Evolutionary conservation across 2,888 invertebrate genomes (phyloP).

Genomic region (Germaria angustata): DNA sequence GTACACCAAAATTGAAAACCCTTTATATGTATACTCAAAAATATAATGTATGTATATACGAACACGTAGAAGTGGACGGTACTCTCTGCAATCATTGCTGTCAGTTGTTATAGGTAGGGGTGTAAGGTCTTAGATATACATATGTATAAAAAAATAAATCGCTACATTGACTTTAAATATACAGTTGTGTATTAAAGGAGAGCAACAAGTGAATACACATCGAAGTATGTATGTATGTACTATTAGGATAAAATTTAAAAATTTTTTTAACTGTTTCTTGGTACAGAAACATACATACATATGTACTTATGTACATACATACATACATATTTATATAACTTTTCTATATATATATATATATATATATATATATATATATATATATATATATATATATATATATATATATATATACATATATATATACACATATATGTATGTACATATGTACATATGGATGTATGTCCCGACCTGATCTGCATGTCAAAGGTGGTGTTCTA

Average conservation of each 20-base stretch:
- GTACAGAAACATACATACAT: neutral
- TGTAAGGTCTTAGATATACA: neutral
- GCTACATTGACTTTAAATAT: neutral
- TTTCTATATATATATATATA: no score
- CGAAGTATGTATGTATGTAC: no score
- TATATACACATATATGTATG: no score
- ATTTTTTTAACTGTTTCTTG: no score
- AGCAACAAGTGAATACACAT: neutral
- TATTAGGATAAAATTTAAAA: no score
- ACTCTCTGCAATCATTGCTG: conserved; percentile 17
- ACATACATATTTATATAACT: neutral
- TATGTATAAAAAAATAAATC: conserved; percentile 3
- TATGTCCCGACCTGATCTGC: no score
- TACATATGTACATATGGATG: no score
- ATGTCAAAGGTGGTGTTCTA: no score
- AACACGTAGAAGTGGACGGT: neutral
- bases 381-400: no score
- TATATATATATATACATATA: no score
- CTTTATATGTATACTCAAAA: conserved; percentile 22
- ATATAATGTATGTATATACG: neutral
- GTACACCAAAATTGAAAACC: conserved; percentile 43
- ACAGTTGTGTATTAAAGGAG: neutral
- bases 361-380: no score
- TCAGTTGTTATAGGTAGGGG: conserved; percentile 16
- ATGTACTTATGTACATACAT: neutral